Base-by-base conservation (phyloP, 2,888 invertebrate species). In the Ferrisia virgata region DNA sequence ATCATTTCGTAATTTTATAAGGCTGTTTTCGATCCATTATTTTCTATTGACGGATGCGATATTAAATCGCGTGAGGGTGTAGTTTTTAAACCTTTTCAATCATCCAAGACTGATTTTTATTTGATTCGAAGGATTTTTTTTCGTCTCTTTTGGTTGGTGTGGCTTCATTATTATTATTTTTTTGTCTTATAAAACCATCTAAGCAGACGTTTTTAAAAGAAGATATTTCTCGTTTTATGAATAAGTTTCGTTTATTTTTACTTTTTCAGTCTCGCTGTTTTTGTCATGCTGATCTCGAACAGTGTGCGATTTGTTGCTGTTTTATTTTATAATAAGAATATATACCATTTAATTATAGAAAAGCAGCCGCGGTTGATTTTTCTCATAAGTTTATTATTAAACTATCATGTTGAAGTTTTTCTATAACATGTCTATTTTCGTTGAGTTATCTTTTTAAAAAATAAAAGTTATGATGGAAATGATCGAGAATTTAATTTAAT, bases 401-500 rank as follows among this genome's bases (percentile, higher is more conserved):
- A 64, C 25, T 9, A 28, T 64, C 28, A 76, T 36, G 72, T 76
- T 76, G 72, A 76, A 31, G 72, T 76, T 76, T 76, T 36, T 76
- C 13, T 33, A 1, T 58, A 11, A 76, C 6, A 31, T 76, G 31
- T 76, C 36, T 76, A 33, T 36, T 76, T 76, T 76, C 72, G 72
- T 76, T 76, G 36, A 76, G n/a, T 76, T 36, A 76, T 76, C n/a
- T 53, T 9, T 28, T 36, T 76, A 76, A 76, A n/a, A n/a, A n/a
- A n/a, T n/a, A n/a, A n/a, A n/a, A n/a, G n/a, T n/a, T n/a, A n/a
- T n/a, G n/a, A n/a, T n/a, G n/a, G n/a, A n/a, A n/a, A n/a, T n/a
- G n/a, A n/a, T n/a, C n/a, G n/a, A n/a, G n/a, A n/a, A n/a, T n/a
- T n/a, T n/a, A n/a, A n/a, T n/a, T n/a, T n/a, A n/a, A n/a, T n/a